Percentiles rank a stretch among this genome's conserved stretches.
Conservation (phyloP, 2,888 invertebrate species). For the Dendrolimus houi region DNA sequence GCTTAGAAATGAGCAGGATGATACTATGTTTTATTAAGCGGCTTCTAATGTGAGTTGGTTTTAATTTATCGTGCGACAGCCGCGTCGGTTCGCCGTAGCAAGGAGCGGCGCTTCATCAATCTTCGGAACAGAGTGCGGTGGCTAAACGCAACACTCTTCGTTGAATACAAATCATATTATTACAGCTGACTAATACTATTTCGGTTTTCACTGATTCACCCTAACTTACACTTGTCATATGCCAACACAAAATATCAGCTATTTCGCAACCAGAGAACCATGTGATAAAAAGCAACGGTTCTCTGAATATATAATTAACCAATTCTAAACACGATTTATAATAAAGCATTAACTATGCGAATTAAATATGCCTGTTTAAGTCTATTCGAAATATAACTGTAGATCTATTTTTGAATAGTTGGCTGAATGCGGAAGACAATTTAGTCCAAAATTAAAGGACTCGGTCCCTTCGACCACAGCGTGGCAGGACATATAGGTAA, state of each 20-base stretch:
- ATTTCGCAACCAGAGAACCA: not conserved
- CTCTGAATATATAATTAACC: not conserved
- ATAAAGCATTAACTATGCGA: constrained; percentile 6
- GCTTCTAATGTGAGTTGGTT: constrained; percentile 60
- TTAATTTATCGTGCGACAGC: constrained; percentile 73
- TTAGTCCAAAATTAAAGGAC: constrained; percentile 10
- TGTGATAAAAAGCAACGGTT: not conserved
- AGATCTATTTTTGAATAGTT: constrained; percentile 1
- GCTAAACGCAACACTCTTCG: constrained; percentile 32
- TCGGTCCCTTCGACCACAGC: constrained; percentile 4
- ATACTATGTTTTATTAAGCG: constrained; percentile 49
- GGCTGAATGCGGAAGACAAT: constrained; percentile 7
- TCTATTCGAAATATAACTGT: constrained; percentile 9
- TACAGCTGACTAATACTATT: constrained; percentile 16
- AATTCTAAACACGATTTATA: not conserved
- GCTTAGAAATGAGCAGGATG: constrained; percentile 48
- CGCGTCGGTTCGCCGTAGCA: constrained; percentile 48
- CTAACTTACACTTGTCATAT: not conserved
- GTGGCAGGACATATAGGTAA: constrained; percentile 14
- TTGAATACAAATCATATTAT: constrained; percentile 36
- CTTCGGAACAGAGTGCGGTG: constrained; percentile 40
- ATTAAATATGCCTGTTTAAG: not conserved
- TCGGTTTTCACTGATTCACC: constrained; percentile 9
- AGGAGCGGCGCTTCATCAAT: constrained; percentile 63
- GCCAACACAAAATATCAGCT: not conserved